Evolutionary conservation across 2,888 invertebrate species (phyloP).

Genomic region (Volucella inanis): DNA sequence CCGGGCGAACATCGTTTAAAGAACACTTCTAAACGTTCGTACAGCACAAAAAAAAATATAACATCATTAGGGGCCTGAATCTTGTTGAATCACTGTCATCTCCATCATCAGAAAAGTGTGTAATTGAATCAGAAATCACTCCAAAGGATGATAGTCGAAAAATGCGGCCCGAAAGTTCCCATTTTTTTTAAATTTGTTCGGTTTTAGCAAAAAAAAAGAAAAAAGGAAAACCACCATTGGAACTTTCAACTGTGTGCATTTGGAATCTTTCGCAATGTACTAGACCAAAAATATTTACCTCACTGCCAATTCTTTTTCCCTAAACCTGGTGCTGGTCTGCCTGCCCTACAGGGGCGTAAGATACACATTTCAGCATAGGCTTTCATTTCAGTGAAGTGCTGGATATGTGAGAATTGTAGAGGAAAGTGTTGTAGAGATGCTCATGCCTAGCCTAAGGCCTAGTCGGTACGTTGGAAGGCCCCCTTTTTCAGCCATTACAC

Average conservation of each 20-base stretch:
- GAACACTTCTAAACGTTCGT: conserved; percentile 1
- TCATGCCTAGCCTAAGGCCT: conserved; percentile 22
- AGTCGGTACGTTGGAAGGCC: conserved; percentile 2
- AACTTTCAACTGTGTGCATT: conserved; percentile 65
- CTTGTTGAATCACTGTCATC: conserved; percentile 2
- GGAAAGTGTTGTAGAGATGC: conserved; percentile 36
- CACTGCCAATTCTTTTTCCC: conserved; percentile 5
- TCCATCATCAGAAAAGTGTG: conserved; percentile 15
- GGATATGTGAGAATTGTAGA: not conserved
- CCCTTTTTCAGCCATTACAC: not conserved
- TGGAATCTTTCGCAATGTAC: not conserved
- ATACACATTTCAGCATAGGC: conserved; percentile 33
- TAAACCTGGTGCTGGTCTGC: not conserved
- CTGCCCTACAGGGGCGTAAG: not conserved
- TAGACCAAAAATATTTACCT: conserved; percentile 50
- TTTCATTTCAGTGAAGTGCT: conserved; percentile 25
- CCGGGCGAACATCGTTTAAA: not conserved
- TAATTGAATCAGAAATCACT: conserved; percentile 44
- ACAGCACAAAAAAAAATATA: conserved; percentile 9
- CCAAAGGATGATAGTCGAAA: not conserved
- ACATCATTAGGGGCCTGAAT: conserved; percentile 19
- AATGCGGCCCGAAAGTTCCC: not conserved
- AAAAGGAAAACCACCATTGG: not conserved
- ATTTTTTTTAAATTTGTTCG: not conserved
- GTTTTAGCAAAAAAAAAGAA: not conserved